These are phyloP conservation scores for Zygogramma bicolorata DNA, from an alignment of 2,888 invertebrate genomes.

Conservation along the genomic window DNA sequence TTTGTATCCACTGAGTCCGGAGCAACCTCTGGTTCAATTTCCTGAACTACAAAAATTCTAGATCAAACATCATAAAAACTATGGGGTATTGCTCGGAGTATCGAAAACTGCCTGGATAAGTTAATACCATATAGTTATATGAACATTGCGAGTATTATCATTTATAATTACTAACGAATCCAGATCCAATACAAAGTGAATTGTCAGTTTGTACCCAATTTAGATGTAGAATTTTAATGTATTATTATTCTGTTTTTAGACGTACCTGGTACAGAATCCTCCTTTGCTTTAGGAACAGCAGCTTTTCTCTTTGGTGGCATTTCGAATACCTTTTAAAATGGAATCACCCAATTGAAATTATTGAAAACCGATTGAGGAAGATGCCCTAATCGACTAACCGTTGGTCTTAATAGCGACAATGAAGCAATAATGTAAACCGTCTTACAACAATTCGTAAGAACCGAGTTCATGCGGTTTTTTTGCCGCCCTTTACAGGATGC, in stretches of 20 bases:
- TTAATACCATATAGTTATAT: too few species aligned
- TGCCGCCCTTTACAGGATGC: too few species aligned
- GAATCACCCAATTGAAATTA: not conserved
- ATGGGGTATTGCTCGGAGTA: too few species aligned
- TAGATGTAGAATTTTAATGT: not conserved
- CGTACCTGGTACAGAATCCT: conserved; percentile 5
- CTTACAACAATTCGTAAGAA: too few species aligned
- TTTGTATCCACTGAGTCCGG: not conserved
- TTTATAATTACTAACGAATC: too few species aligned
- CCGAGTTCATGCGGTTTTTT: too few species aligned
- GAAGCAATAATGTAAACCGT: too few species aligned
- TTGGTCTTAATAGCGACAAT: not conserved
- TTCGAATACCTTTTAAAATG: not conserved
- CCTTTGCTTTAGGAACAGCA: conserved; percentile 6
- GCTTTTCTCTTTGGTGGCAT: conserved; percentile 35
- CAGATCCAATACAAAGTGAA: not conserved
- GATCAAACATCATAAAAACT: not conserved
- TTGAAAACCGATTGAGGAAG: not conserved
- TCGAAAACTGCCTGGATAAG: too few species aligned
- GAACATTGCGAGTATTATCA: too few species aligned
- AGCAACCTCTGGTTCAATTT: not conserved
- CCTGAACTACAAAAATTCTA: not conserved
- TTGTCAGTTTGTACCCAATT: not conserved
- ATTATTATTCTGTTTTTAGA: not conserved
- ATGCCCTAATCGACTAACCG: not conserved